A percentile compares a stretch with the other conserved stretches of the same genome.
phyloP scores from a whole-genome alignment of 2,113 vertebrate species.

The Gopherus evgoodei region DNA sequence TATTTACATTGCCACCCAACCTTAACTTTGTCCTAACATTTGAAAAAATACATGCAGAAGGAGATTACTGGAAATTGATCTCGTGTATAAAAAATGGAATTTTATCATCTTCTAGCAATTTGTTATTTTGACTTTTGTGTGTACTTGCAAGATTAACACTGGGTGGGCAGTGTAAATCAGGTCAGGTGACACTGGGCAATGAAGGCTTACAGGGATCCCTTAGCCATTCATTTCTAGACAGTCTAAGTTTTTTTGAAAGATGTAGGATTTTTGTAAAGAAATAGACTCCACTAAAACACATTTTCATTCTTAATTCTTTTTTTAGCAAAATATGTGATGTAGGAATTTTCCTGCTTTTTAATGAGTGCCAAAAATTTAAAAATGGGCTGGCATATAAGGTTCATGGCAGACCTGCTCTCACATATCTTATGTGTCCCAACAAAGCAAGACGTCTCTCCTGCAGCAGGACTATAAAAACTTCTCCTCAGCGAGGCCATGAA shows the following conservation, averaged over 20 bases:
- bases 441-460: background rate
- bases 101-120: background rate
- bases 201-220: background rate
- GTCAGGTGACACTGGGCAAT: background rate
- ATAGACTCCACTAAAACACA: background rate
- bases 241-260: background rate
- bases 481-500: background rate
- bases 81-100: background rate
- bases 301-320: background rate
- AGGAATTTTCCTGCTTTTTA: background rate
- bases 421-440: fast-evolving
- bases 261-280: background rate
- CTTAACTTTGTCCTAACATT: background rate
- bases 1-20: background rate
- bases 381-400: background rate
- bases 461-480: background rate
- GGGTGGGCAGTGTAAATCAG: background rate
- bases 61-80: fast-evolving
- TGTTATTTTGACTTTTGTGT: background rate
- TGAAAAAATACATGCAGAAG: background rate
- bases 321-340: background rate
- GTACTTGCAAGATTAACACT: background rate
- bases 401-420: background rate
- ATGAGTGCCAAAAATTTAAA: background rate
- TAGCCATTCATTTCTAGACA: background rate